Conservation (phyloP, 1,140 invertebrate species). For the Trichonephila clavipes region DNA sequence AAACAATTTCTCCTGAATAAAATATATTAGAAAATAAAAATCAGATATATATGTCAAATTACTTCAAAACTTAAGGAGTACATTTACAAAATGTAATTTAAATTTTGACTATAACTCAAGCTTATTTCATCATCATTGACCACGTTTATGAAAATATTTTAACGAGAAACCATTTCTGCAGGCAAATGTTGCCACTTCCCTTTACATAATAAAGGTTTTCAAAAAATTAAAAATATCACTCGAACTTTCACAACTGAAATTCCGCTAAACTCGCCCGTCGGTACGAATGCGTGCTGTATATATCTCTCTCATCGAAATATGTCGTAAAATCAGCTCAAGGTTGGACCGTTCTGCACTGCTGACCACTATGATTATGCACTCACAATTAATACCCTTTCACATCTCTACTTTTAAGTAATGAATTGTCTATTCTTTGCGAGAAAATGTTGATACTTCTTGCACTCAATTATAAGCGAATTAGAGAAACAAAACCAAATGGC, state of each 20-base stretch:
- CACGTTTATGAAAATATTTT: background rate
- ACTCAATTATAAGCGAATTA: background rate
- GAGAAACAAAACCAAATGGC: background rate
- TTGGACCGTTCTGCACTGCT: background rate
- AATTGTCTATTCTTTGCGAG: background rate
- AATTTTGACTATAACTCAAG: no score
- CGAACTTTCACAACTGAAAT: background rate
- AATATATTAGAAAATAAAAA: no score
- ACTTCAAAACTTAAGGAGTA: no score
- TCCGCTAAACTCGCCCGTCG: background rate
- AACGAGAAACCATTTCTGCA: background rate
- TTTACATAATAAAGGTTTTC: background rate
- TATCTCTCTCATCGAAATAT: conserved; percentile 6
- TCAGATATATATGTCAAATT: no score
- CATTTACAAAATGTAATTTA: no score
- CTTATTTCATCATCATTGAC: no score
- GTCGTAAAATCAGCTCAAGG: conserved; percentile 7
- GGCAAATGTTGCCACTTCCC: background rate
- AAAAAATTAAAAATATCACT: background rate
- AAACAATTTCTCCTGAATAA: no score
- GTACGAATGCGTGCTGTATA: background rate
- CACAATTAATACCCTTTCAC: background rate
- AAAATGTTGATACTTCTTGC: background rate
- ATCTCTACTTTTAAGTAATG: background rate
- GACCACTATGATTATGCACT: background rate